Percentiles rank a stretch among this genome's conserved stretches.
Conservation (phyloP, 2,113 vertebrate genomes). For the Cochlearius cochlearius region DNA sequence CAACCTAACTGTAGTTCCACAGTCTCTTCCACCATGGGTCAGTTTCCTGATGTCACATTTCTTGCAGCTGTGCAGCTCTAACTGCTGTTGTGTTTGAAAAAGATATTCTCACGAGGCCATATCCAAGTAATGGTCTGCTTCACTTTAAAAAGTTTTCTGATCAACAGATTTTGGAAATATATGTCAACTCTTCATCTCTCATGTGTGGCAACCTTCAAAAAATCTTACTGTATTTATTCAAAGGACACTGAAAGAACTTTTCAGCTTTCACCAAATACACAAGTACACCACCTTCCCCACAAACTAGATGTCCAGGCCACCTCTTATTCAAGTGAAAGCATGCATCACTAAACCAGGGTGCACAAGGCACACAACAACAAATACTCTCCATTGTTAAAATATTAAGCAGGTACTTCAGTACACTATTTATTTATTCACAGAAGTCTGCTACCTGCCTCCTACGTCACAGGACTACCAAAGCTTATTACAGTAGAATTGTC, state of each 20-base stretch:
- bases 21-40: not conserved
- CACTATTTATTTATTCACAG: not conserved
- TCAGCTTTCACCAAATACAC: not conserved
- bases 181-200: not conserved
- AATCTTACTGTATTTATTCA: not conserved
- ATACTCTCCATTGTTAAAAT: not conserved
- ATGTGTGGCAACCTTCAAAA: not conserved
- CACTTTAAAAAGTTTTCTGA: not conserved
- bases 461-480: not conserved
- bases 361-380: not conserved
- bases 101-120: fast-evolving
- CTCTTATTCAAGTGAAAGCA: not conserved
- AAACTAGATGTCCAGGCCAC: not conserved
- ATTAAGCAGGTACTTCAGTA: not conserved
- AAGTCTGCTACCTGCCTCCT: not conserved
- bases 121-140: not conserved
- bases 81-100: not conserved
- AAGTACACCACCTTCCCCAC: not conserved
- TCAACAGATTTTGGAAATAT: not conserved
- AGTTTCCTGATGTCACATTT: not conserved
- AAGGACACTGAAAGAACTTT: not conserved
- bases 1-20: not conserved
- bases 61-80: not conserved
- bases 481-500: not conserved
- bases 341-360: not conserved